A percentile compares a stretch with the other conserved stretches of the same genome.
Evolutionary conservation across 2,113 vertebrate species (phyloP).

Genomic region (Tragelaphus imberbis): DNA sequence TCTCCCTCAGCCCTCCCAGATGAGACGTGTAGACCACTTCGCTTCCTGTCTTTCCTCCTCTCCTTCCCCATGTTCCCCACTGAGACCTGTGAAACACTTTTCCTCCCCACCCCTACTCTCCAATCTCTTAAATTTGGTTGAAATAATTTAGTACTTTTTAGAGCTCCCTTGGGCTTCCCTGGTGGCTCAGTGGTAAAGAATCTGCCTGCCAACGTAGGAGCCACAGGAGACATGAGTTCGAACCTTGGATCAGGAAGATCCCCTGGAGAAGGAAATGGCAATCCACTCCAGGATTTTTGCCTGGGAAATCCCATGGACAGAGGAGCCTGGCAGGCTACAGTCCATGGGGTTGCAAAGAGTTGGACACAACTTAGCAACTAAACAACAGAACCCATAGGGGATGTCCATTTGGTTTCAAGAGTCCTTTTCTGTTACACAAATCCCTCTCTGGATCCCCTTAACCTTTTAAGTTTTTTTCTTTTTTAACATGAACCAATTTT

Average conservation of each 20-base stretch:
- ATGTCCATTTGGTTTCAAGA: neutral
- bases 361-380: neutral
- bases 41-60: neutral
- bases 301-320: neutral
- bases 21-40: neutral
- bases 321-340: neutral
- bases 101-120: rapidly evolving
- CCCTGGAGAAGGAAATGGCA: neutral
- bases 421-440: neutral
- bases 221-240: neutral
- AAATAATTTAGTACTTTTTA: neutral
- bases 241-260: neutral
- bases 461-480: neutral
- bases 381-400: neutral
- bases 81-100: neutral
- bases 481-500: neutral
- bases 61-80: neutral
- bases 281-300: neutral
- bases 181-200: neutral
- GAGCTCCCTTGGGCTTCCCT: neutral
- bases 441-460: neutral
- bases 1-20: neutral
- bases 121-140: neutral
- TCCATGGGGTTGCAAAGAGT: neutral
- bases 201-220: neutral